These are phyloP conservation scores for Proterorhinus semilunaris DNA, from an alignment of 2,113 vertebrate species.

Conservation along the genomic window DNA sequence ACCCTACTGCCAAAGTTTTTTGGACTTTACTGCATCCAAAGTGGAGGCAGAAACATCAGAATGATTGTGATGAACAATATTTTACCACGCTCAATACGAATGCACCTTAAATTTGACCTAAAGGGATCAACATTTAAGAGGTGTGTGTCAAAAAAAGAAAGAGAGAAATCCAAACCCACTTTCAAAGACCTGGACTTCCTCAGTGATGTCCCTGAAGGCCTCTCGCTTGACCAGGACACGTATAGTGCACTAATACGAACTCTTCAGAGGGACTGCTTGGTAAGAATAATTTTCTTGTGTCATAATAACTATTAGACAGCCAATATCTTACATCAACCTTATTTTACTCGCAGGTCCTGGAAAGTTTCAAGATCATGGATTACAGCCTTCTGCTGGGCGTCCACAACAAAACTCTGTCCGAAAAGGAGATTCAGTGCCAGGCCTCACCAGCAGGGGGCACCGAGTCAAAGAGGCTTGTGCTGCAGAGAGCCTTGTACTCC, in stretches of 20 bases:
- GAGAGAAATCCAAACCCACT: conserved; percentile 91
- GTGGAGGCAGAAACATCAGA: conserved; percentile 95
- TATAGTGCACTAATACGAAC: conserved; percentile 90
- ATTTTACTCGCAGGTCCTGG: conserved; percentile 82
- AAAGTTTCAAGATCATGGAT: conserved; percentile 99
- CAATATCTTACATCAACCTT: not conserved
- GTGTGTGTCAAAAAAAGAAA: conserved; percentile 92
- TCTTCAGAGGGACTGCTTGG: conserved; percentile 93
- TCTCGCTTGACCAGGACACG: conserved; percentile 90
- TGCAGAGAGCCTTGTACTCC: conserved; percentile 93
- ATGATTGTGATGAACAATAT: conserved; percentile 98
- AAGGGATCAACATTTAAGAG: conserved; percentile 98
- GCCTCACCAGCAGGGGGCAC: conserved; percentile 78
- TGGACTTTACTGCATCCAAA: conserved; percentile 95
- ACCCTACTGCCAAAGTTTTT: conserved; percentile 97
- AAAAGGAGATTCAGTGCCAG: conserved; percentile 83
- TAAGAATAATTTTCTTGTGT: conserved; percentile 67
- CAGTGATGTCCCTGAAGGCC: conserved; percentile 88
- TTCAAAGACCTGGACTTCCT: conserved; percentile 98
- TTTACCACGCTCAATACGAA: conserved; percentile 89
- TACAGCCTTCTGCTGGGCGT: conserved; percentile 95
- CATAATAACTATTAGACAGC: not conserved
- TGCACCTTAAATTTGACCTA: conserved; percentile 97
- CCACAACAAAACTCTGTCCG: conserved; percentile 91
- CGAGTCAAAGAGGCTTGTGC: conserved; percentile 86